A percentile compares a stretch with the other conserved stretches of the same genome.
Conservation (phyloP, 2,797 vertebrate species). For the Toxotes lorentzi region DNA sequence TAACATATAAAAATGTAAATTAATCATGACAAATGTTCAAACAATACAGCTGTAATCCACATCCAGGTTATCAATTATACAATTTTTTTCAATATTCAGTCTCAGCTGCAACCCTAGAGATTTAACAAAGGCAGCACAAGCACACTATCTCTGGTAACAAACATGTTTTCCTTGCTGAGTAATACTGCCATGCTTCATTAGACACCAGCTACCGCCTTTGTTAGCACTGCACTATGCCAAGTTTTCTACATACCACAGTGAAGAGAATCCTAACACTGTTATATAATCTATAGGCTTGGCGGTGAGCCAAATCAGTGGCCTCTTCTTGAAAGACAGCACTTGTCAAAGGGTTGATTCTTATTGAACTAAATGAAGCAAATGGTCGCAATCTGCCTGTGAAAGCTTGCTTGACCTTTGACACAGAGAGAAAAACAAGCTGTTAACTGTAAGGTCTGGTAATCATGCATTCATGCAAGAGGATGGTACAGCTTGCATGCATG, state of each 20-base stretch:
- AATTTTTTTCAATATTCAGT: conserved; percentile 20
- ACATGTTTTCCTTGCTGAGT: conserved; percentile 67
- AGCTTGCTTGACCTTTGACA: conserved; percentile 64
- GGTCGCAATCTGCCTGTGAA: conserved; percentile 60
- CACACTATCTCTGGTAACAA: conserved; percentile 51
- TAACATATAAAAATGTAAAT: background rate
- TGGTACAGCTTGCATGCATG: conserved; percentile 19
- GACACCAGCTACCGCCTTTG: conserved; percentile 66
- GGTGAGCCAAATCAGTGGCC: conserved; percentile 68
- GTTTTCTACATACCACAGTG: conserved; percentile 68
- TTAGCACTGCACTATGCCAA: conserved; percentile 55
- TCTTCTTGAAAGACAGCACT: conserved; percentile 63
- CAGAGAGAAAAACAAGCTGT: conserved; percentile 58
- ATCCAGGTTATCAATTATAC: background rate
- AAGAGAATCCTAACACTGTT: conserved; percentile 64
- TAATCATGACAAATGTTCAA: background rate
- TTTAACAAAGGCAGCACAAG: conserved; percentile 30
- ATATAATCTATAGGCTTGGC: conserved; percentile 72
- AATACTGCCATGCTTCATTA: conserved; percentile 63
- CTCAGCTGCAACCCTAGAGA: conserved; percentile 17
- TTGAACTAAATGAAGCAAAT: conserved; percentile 77
- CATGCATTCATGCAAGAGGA: conserved; percentile 47
- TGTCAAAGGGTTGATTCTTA: conserved; percentile 74
- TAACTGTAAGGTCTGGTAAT: conserved; percentile 60
- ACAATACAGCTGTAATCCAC: background rate